Base-by-base conservation (phyloP, 2,888 invertebrate species). In the Troides helena region DNA sequence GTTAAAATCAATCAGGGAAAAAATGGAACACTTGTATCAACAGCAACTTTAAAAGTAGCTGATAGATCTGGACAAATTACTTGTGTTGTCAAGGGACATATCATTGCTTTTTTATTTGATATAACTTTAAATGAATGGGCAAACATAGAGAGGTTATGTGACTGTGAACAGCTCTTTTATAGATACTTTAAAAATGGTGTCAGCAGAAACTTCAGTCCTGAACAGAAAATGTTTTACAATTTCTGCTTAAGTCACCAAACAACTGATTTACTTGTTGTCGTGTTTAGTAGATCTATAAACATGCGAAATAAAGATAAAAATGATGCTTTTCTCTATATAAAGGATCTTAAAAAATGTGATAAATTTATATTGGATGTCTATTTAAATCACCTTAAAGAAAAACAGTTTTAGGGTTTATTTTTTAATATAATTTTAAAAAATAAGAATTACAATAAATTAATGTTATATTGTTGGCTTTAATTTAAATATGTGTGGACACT, bases 211-310 rank as follows among this genome's bases (percentile, higher is more conserved):
- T 89, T 86, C 73, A 77, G 75, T 50, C 80, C 75, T 73, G 88
- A 91, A 76, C 89, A 93, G 78, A 88, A 87, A 76, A 70, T 92
- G 56, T 93, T 93, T 80, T 93, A 93, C 76, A 84, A 89, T 73
- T 92, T 92, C 76, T 93, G 93, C 78, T 74, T 81, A 57, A 81
- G 76, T 63, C 87, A 83, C 75, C 89, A 90, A 78, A 85, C 75
- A 46, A 80, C 81, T 67, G 79, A 89, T 74, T 77, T 87, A 65
- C 78, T 92, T 39, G 80, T 87, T 36, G 86, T 83, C 25, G 80
- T 85, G 62, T 91, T 87, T 76, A 75, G 77, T 68, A 85, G 88
- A 77, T 79, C 83, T 75, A 71, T 79, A 2, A 93, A 93, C 76
- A 80, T 72, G 21, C 87, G 92, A 73, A 88, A 80, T 62, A 84